Percentiles rank a stretch among this genome's conserved stretches.
Conservation (phyloP, 2,888 invertebrate species). For the Eupithecia exiguata region DNA sequence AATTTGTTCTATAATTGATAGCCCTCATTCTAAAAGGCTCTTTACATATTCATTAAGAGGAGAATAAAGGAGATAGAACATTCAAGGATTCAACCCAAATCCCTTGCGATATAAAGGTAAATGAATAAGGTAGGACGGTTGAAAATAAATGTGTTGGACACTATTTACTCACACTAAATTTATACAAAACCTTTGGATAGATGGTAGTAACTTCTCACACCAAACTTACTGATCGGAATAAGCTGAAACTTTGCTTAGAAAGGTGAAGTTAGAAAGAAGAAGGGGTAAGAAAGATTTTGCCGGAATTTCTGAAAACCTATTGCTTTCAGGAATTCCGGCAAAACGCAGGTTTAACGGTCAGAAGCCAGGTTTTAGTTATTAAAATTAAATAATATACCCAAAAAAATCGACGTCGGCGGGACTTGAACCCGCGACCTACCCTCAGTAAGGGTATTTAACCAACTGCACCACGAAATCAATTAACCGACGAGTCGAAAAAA, state of each 20-base stretch:
- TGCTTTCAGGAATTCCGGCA: background rate
- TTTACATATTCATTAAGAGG: constrained; percentile 41
- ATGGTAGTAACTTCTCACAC: background rate
- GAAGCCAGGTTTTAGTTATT: too few relatives aligned
- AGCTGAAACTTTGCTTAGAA: background rate
- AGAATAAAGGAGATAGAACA: constrained; percentile 39
- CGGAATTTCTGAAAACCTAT: too few relatives aligned
- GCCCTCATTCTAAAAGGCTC: constrained; percentile 33
- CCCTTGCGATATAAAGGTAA: background rate
- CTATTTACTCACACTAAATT: background rate
- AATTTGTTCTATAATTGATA: constrained; percentile 40
- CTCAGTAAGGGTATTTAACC: too few relatives aligned
- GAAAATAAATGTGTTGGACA: background rate
- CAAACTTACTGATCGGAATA: background rate
- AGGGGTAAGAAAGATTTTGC: too few relatives aligned
- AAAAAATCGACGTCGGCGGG: too few relatives aligned
- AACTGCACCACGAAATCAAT: too few relatives aligned
- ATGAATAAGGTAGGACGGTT: background rate
- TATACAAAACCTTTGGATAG: background rate
- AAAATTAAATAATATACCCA: too few relatives aligned
- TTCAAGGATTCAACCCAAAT: background rate
- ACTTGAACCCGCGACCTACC: too few relatives aligned
- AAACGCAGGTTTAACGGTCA: background rate
- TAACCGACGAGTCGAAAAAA: too few relatives aligned
- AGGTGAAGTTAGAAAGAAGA: background rate